Conservation (phyloP, 2,113 vertebrate genomes). For the Pipra filicauda region DNA sequence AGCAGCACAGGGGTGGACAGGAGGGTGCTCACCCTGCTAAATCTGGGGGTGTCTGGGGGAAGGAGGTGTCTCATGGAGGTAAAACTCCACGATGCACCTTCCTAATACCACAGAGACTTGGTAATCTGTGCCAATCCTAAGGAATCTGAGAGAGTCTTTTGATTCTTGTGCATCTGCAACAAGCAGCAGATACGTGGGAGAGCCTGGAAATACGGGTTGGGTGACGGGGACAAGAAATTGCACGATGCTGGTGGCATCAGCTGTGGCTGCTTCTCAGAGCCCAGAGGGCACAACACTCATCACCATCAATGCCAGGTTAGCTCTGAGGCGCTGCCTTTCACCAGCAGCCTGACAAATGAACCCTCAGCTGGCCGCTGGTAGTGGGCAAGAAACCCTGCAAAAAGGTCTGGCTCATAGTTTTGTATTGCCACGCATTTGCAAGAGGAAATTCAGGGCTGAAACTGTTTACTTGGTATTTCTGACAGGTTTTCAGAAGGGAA, state of each 20-base stretch:
- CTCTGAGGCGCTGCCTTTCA: background rate
- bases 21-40: background rate
- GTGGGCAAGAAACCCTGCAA: rapidly evolving
- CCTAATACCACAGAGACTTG: background rate
- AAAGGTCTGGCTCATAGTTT: rapidly evolving
- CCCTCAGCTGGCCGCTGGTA: background rate
- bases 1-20: rapidly evolving
- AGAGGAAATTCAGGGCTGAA: background rate
- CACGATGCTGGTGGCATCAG: rapidly evolving
- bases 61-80: background rate
- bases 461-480: background rate
- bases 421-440: rapidly evolving
- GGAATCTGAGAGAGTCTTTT: background rate
- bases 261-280: background rate
- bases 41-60: too few species aligned
- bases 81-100: rapidly evolving
- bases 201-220: background rate
- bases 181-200: rapidly evolving
- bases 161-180: background rate
- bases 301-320: background rate
- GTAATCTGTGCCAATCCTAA: background rate
- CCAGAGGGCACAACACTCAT: background rate
- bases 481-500: background rate
- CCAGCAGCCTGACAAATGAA: background rate
- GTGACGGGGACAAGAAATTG: rapidly evolving